Evolutionary conservation across 2,113 vertebrate genomes (phyloP).

Genomic region (Campylomormyrus tamandua): DNA sequence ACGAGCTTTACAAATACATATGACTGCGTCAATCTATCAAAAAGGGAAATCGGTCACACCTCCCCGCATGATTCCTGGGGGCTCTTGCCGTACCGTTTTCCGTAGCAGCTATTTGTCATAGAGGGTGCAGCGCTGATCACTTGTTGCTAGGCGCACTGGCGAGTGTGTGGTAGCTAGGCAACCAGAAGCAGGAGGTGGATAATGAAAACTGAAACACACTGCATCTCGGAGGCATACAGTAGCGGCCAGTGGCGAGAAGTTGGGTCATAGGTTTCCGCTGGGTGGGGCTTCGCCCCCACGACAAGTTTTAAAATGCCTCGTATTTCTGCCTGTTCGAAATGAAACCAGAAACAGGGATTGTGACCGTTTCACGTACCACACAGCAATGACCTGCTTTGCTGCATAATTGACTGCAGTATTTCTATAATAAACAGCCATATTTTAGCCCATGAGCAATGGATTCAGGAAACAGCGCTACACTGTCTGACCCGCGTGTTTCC

Average conservation of each 20-base stretch:
- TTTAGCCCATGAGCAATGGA: not conserved
- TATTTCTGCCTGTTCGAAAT: not conserved
- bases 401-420: not conserved
- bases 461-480: not conserved
- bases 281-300: not conserved
- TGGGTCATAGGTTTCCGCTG: not conserved
- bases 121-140: not conserved
- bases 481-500: not conserved
- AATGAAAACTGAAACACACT: not conserved
- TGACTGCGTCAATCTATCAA: not conserved
- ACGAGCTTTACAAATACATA: not conserved
- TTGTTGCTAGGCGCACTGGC: slow-evolving; percentile 11
- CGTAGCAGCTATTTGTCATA: not conserved
- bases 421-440: not conserved
- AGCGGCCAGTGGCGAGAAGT: not conserved
- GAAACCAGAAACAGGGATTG: not conserved
- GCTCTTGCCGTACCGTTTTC: not conserved
- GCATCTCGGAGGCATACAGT: not conserved
- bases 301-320: not conserved
- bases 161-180: slow-evolving; percentile 13
- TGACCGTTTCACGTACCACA: not conserved
- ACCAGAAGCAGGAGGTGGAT: not conserved
- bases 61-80: not conserved
- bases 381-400: not conserved
- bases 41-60: not conserved